A percentile compares a stretch with the other conserved stretches of the same genome.
These are phyloP conservation scores for Sander vitreus DNA, from an alignment of 2,113 vertebrate species.

Conservation along the genomic window DNA sequence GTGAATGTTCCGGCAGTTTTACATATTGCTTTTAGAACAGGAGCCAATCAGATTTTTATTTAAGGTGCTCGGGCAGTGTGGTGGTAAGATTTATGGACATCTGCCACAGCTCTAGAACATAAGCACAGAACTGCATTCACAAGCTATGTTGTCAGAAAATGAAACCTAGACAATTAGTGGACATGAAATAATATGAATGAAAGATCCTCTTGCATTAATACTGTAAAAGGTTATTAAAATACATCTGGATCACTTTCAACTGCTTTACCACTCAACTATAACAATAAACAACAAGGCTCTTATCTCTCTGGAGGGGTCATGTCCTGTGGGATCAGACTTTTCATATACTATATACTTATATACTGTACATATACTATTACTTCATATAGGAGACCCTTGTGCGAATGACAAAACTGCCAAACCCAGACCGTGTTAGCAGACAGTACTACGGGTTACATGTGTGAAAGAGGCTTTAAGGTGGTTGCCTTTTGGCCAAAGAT, in stretches of 20 bases:
- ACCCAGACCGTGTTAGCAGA: neutral
- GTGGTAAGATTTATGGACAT: neutral
- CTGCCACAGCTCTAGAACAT: neutral
- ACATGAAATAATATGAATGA: neutral
- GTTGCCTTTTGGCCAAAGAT: slow-evolving; percentile 4
- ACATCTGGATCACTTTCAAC: neutral
- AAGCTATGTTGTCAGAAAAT: neutral
- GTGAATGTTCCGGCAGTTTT: neutral
- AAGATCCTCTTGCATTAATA: neutral
- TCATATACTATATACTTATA: neutral
- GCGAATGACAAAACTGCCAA: neutral
- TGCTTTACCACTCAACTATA: neutral
- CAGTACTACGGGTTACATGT: slow-evolving; percentile 34
- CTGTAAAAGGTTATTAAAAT: neutral
- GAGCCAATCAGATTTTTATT: slow-evolving; percentile 1
- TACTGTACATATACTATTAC: too few species aligned
- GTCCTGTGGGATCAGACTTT: neutral
- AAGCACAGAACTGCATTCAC: neutral
- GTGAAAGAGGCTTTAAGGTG: slow-evolving; percentile 45
- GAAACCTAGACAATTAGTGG: neutral
- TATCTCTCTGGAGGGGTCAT: neutral
- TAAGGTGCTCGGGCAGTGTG: neutral
- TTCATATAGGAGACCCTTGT: neutral
- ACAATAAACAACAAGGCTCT: neutral
- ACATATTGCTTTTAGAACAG: neutral